Percentiles rank a stretch among this genome's conserved stretches.
Evolutionary conservation across 2,113 vertebrate genomes (phyloP).

Genomic region (Dinomys branickii): DNA sequence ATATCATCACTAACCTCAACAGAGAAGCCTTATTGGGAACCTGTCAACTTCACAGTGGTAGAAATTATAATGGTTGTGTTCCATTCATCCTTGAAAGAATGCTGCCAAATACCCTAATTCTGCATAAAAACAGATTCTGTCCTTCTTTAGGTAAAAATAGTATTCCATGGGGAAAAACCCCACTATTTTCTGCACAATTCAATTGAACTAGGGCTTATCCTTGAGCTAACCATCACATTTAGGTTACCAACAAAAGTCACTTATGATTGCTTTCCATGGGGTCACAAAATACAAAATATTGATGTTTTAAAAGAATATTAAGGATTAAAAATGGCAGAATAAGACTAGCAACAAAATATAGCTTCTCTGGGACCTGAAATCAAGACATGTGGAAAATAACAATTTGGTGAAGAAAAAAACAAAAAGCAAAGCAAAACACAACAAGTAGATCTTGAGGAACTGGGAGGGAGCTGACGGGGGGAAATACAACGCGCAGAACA

Average conservation of each 20-base stretch:
- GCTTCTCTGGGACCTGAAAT: neutral
- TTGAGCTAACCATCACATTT: neutral
- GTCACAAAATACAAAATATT: neutral
- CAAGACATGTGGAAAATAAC: neutral
- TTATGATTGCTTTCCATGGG: neutral
- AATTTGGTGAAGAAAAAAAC: neutral
- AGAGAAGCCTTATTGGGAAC: neutral
- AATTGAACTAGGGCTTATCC: neutral
- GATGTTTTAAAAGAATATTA: neutral
- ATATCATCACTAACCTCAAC: neutral
- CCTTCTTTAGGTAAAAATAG: neutral
- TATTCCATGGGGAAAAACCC: no score
- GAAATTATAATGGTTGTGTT: neutral
- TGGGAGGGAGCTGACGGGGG: neutral
- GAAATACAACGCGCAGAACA: neutral
- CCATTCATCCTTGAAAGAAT: neutral
- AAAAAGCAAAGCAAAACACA: neutral
- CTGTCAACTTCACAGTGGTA: neutral
- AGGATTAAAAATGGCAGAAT: neutral
- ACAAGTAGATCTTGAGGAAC: neutral
- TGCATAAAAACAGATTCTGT: neutral
- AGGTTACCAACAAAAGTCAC: neutral
- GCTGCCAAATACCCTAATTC: neutral
- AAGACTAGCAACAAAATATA: neutral
- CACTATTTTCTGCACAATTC: neutral